These are phyloP conservation scores for Formica selysi DNA, from an alignment of 1,140 invertebrate species.

Conservation along the genomic window DNA sequence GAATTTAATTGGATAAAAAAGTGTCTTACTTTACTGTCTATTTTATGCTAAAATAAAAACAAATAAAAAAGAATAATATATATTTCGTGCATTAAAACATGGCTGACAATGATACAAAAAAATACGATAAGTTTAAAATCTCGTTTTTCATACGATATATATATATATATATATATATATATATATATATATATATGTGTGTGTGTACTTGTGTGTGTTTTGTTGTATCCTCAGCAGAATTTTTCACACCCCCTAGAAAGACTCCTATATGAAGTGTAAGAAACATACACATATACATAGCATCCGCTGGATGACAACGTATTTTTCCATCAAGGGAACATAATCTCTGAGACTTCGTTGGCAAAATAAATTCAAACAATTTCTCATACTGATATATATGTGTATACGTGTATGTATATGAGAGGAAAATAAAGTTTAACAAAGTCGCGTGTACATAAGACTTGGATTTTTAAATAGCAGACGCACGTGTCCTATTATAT, in stretches of 20 bases:
- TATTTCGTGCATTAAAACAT: too few species aligned
- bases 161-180: too few species aligned
- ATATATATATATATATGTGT: too few species aligned
- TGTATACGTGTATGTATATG: not conserved
- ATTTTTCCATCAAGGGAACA: not conserved
- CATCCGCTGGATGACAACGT: not conserved
- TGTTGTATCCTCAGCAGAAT: slow-evolving; percentile 1
- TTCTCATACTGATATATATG: not conserved
- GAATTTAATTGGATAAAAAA: not conserved
- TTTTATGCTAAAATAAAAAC: not conserved
- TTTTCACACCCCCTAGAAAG: not conserved
- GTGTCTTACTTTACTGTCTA: not conserved
- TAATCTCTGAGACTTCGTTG: slow-evolving; percentile 36
- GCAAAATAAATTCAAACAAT: slow-evolving; percentile 22
- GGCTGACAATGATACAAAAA: not conserved
- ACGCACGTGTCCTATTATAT: slow-evolving; percentile 8
- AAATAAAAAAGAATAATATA: not conserved
- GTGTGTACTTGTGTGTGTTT: not conserved
- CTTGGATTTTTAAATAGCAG: not conserved
- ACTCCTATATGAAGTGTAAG: not conserved
- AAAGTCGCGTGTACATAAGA: not conserved
- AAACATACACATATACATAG: not conserved
- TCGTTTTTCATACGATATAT: too few species aligned
- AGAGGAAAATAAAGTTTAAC: not conserved
- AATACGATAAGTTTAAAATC: too few species aligned